A percentile compares a stretch with the other conserved stretches of the same genome.
Evolutionary conservation across 2,113 vertebrate genomes (phyloP).

Genomic region (Trachemys scripta): DNA sequence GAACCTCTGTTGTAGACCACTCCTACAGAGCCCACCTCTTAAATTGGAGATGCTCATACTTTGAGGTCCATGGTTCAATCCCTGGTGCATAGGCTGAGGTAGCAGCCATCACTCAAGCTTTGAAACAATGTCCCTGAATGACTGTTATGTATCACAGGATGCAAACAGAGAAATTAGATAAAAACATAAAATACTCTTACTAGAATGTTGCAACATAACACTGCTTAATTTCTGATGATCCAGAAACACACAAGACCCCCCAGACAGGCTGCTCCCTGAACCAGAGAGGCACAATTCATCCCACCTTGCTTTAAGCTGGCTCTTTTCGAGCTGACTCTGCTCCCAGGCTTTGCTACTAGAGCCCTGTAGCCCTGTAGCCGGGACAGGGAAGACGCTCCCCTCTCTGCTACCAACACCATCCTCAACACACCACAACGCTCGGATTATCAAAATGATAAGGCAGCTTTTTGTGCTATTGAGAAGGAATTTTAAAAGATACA

Average conservation of each 20-base stretch:
- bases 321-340: not conserved
- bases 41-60: not conserved
- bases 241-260: not conserved
- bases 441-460: not conserved
- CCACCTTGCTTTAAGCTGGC: not conserved
- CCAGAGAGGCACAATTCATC: not conserved
- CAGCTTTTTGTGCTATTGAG: not conserved
- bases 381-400: not conserved
- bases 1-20: not conserved
- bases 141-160: not conserved
- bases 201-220: not conserved
- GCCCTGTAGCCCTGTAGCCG: too few relatives aligned
- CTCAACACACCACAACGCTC: rapidly evolving
- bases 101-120: not conserved
- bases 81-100: not conserved
- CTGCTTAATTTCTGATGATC: not conserved
- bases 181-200: not conserved
- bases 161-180: not conserved
- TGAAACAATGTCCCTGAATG: not conserved
- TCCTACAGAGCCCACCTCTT: not conserved
- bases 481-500: not conserved
- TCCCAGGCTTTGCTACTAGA: not conserved
- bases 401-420: not conserved
- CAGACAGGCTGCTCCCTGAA: not conserved
- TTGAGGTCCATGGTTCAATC: not conserved